These are phyloP conservation scores for Melanotaenia nigrans DNA, from an alignment of 2,797 vertebrate species.

Conservation along the genomic window DNA sequence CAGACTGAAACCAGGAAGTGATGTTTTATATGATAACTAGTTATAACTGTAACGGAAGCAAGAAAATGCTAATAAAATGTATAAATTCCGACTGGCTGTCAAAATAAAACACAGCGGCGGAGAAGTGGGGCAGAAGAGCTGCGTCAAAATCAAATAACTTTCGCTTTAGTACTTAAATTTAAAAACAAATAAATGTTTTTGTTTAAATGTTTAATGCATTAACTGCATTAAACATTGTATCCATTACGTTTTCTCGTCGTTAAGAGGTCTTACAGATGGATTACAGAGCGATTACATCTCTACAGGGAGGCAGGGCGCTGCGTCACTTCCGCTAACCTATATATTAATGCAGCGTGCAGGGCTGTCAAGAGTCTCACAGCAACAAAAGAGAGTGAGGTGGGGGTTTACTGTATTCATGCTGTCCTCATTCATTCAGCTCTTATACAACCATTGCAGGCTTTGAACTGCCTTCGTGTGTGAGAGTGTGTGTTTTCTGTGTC, in stretches of 20 bases:
- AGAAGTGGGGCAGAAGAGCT: accelerated
- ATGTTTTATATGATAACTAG: too few species aligned
- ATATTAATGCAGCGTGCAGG: slow-evolving; percentile 33
- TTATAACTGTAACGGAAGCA: not conserved
- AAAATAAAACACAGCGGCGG: not conserved
- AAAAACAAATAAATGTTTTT: not conserved
- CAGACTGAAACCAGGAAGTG: too few species aligned
- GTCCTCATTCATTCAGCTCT: slow-evolving; percentile 49
- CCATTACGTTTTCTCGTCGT: accelerated
- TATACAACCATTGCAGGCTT: slow-evolving; percentile 21
- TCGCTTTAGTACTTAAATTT: not conserved
- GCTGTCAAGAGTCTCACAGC: slow-evolving; percentile 41
- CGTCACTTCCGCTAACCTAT: slow-evolving; percentile 75
- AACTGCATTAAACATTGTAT: accelerated
- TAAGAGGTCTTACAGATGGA: accelerated
- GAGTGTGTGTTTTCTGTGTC: slow-evolving; percentile 2
- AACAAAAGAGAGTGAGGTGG: slow-evolving; percentile 50
- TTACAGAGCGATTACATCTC: slow-evolving; percentile 20
- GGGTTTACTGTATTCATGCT: slow-evolving; percentile 38
- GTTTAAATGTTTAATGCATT: too few species aligned
- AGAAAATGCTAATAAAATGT: too few species aligned
- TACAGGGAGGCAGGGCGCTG: slow-evolving; percentile 23
- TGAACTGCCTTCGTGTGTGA: not conserved
- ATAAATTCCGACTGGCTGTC: not conserved
- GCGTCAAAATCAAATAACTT: not conserved